Evolutionary conservation across 2,888 invertebrate genomes (phyloP).

Genomic region (Archips xylosteana): DNA sequence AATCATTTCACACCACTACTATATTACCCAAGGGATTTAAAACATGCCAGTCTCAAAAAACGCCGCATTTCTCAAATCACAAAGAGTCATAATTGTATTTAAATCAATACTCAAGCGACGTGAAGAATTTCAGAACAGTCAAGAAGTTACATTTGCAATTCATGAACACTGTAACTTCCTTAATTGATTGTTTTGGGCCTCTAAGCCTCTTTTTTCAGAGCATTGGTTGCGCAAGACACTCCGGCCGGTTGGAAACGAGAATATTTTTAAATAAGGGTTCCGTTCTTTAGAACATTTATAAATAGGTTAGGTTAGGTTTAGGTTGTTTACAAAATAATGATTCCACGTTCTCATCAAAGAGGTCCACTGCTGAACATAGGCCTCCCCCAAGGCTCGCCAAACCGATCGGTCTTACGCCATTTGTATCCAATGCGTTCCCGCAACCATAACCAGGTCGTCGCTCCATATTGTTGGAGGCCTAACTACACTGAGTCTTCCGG

Average conservation of each 20-base stretch:
- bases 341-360: no score
- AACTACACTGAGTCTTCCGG: no score
- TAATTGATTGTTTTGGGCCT: conserved; percentile 78
- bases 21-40: background rate
- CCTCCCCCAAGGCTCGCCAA: no score
- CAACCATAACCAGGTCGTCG: no score
- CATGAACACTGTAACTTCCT: conserved; percentile 73
- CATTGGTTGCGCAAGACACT: conserved; percentile 42
- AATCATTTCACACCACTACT: no score
- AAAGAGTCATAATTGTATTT: conserved; percentile 57
- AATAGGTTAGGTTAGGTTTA: no score
- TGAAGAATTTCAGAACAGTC: conserved; percentile 39
- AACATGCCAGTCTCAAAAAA: no score
- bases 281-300: background rate
- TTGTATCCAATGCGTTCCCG: no score
- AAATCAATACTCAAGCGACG: conserved; percentile 51
- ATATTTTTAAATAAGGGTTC: conserved; percentile 21
- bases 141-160: conserved; percentile 69
- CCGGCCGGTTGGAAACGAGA: conserved; percentile 17
- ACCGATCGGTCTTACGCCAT: no score
- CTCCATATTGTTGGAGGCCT: no score
- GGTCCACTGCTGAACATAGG: no score
- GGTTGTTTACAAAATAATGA: no score
- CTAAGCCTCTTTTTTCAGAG: conserved; percentile 70
- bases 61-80: background rate